Base-by-base conservation (phyloP, 2,113 vertebrate genomes). In the Hippocampus mohnikei region DNA sequence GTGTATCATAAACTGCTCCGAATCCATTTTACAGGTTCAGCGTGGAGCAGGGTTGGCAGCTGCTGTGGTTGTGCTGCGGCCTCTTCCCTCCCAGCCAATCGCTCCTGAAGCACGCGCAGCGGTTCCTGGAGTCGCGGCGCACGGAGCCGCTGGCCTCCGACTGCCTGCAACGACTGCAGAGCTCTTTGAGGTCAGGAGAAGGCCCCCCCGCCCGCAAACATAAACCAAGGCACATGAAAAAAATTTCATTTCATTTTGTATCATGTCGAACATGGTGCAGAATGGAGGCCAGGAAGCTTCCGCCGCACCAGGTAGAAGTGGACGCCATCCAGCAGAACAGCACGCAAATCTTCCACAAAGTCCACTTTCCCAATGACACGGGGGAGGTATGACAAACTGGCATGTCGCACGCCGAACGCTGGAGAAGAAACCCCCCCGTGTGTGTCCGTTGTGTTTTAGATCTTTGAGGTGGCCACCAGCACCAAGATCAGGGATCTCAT, bases 41-140 rank as follows among this genome's bases (percentile, higher is more conserved):
- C 0, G 25, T 95, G 66, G 94, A 94, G 76, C 93, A 87, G 56
- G 96, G 95, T 72, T 99, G 97, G 97, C 96, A 98, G 88, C 92
- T 99, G 55, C 88, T 99, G 20, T 99, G 97, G 96, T 93, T 99
- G 23, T 96, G 96, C 82, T 94, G 95, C 0, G 96, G 97, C 52
- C 92, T 99, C 69, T 99, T 99, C 73, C 89, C 96, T 0, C 96
- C 96, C 0, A 90, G 94, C 74, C 95, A 93, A 72, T 68, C 85
- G 0, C 91, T 99, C 68, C 87, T 96, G 68, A 95, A 89, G 62
- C 96, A 97, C 0, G 65, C 93, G 16, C 94, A 94, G 88, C 94
- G 94, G 52, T 99, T 99, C 84, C 84, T 96, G 16, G 95, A 98
- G 84, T 91, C 94, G 0, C 93, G 93, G 0, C 91, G 89, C 67